Evolutionary conservation across 1,140 invertebrate genomes (phyloP).

Genomic region (Bombyx mandarina): DNA sequence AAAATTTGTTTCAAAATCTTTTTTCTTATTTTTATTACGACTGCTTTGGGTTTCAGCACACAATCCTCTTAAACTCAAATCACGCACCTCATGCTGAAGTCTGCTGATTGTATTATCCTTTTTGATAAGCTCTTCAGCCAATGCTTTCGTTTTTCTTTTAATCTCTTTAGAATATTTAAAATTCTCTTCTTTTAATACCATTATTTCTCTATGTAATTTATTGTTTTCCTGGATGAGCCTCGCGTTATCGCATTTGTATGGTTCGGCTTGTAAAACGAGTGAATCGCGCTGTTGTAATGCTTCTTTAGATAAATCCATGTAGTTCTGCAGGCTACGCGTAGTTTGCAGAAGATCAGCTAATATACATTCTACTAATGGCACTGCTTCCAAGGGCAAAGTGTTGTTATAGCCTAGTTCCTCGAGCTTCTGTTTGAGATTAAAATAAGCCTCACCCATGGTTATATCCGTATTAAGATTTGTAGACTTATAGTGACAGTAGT

Average conservation of each 20-base stretch:
- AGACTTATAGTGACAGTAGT: no score
- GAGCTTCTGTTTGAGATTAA: conserved; percentile 48
- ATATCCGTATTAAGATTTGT: background rate
- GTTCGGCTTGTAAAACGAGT: conserved; percentile 74
- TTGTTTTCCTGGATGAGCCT: conserved; percentile 80
- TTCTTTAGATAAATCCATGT: conserved; percentile 80
- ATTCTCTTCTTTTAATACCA: conserved; percentile 76
- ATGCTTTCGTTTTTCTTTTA: conserved; percentile 46
- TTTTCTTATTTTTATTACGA: conserved; percentile 52
- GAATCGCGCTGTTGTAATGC: conserved; percentile 73
- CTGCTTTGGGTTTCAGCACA: conserved; percentile 62
- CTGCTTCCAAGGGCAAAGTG: conserved; percentile 77
- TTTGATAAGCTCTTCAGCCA: conserved; percentile 49
- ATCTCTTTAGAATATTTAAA: conserved; percentile 36
- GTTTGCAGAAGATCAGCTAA: conserved; percentile 83
- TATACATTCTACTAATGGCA: conserved; percentile 82
- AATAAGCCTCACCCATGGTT: conserved; percentile 51
- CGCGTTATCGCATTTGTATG: conserved; percentile 80
- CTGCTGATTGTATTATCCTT: conserved; percentile 53
- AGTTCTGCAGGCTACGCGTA: conserved; percentile 83
- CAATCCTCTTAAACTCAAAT: conserved; percentile 56
- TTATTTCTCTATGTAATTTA: conserved; percentile 77
- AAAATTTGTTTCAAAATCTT: conserved; percentile 30
- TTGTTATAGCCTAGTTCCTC: conserved; percentile 80
- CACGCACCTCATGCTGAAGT: conserved; percentile 55